Evolutionary conservation across 2,888 invertebrate species (phyloP).

Genomic region (Diarsia mendica): DNA sequence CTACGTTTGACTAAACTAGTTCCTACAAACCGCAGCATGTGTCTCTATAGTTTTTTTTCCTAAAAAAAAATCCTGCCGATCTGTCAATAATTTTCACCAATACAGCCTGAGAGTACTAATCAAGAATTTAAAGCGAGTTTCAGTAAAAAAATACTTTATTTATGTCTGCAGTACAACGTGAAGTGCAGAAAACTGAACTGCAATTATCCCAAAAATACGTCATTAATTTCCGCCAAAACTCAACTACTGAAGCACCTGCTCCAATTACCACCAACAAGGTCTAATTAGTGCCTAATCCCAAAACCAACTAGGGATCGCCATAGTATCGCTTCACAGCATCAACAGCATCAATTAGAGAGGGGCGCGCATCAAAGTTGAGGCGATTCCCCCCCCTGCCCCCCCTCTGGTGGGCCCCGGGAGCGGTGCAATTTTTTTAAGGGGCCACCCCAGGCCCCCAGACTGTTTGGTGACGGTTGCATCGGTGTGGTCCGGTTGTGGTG

Average conservation of each 20-base stretch:
- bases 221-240: constrained; percentile 25
- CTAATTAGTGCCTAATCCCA: constrained; percentile 50
- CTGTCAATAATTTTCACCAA: neutral
- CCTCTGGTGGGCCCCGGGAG: constrained; percentile 56
- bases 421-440: constrained; percentile 86
- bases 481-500: constrained; percentile 64
- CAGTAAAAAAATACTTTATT: neutral
- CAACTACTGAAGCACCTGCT: constrained; percentile 7
- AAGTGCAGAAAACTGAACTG: neutral
- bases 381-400: constrained; percentile 56
- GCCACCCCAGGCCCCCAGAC: constrained; percentile 78
- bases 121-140: neutral
- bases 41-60: neutral
- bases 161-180: no score
- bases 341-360: constrained; percentile 84
- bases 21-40: no score
- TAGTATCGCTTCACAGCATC: constrained; percentile 78
- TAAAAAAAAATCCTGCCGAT: no score
- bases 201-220: neutral
- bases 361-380: constrained; percentile 86
- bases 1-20: neutral
- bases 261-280: constrained; percentile 28
- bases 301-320: constrained; percentile 74
- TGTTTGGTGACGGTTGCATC: constrained; percentile 89
- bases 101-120: neutral